Percentiles rank a stretch among this genome's conserved stretches.
phyloP scores from a whole-genome alignment of 2,797 vertebrate genomes.

The Tenualosa ilisha region DNA sequence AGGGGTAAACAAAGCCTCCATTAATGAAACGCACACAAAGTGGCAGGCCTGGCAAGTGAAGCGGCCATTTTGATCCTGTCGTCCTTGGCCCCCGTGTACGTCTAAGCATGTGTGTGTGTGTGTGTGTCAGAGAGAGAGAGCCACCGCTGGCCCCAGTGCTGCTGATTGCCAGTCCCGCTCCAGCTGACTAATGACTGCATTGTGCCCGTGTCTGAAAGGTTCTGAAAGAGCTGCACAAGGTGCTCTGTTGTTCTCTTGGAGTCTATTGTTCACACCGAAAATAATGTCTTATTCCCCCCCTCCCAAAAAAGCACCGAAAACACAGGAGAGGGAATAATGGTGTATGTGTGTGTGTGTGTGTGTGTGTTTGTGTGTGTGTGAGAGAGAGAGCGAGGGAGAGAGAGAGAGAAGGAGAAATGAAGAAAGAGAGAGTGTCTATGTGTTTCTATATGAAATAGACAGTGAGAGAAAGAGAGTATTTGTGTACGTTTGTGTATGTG shows the following conservation, averaged over 20 bases:
- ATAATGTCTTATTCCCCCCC: slow-evolving; percentile 42
- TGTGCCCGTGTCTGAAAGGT: slow-evolving; percentile 44
- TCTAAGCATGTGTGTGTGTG: no score
- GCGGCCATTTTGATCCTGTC: slow-evolving; percentile 42
- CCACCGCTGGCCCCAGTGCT: neutral
- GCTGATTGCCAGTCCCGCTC: slow-evolving; percentile 49
- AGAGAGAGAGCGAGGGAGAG: neutral
- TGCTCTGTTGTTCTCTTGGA: slow-evolving; percentile 43
- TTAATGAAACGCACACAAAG: slow-evolving; percentile 42
- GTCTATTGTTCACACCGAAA: slow-evolving; percentile 51
- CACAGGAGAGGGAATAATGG: neutral
- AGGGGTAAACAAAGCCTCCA: slow-evolving; percentile 54
- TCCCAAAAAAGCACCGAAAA: slow-evolving; percentile 26
- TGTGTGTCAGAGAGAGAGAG: neutral
- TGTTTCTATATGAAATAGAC: neutral
- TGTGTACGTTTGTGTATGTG: neutral
- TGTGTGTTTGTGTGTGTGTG: neutral
- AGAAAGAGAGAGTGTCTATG: no score
- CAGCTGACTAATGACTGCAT: slow-evolving; percentile 52
- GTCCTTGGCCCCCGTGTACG: neutral
- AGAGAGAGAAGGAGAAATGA: no score
- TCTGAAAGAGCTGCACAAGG: slow-evolving; percentile 44
- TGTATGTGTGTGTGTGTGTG: neutral
- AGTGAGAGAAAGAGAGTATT: neutral
- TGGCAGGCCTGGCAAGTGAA: slow-evolving; percentile 15